phyloP scores from a whole-genome alignment of 2,113 vertebrate genomes.

The Muscicapa adusta region DNA sequence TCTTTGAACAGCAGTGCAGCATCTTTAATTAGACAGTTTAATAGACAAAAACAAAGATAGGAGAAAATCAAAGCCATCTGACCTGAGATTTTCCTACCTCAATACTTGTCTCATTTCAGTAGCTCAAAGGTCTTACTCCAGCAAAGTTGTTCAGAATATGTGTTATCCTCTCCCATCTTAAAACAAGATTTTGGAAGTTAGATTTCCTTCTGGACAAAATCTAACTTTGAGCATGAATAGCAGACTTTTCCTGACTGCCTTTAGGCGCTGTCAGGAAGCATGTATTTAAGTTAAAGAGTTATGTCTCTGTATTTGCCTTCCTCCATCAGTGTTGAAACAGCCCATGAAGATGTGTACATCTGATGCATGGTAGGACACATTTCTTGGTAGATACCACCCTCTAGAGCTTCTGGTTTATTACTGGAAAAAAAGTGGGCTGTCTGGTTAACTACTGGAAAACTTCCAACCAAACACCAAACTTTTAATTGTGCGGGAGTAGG shows the following conservation, averaged over 20 bases:
- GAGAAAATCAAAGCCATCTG: background rate
- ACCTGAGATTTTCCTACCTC: background rate
- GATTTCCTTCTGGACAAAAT: background rate
- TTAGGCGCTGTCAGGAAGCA: background rate
- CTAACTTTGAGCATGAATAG: background rate
- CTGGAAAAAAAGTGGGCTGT: background rate
- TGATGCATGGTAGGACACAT: background rate
- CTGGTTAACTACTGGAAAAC: background rate
- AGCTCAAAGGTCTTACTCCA: background rate
- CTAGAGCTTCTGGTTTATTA: background rate
- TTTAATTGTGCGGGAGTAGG: accelerated
- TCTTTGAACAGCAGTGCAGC: background rate
- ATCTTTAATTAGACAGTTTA: background rate
- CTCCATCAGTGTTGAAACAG: background rate
- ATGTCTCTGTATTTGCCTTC: background rate
- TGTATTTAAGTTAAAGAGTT: background rate
- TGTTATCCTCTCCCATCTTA: background rate
- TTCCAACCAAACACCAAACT: background rate
- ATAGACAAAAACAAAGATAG: background rate
- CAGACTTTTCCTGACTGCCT: background rate
- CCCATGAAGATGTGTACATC: background rate
- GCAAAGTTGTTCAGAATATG: background rate
- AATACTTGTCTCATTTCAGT: background rate
- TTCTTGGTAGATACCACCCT: background rate
- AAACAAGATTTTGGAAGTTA: background rate